A percentile compares a stretch with the other conserved stretches of the same genome.
These are phyloP conservation scores for Plotosus lineatus DNA, from an alignment of 2,113 vertebrate species.

Conservation along the genomic window DNA sequence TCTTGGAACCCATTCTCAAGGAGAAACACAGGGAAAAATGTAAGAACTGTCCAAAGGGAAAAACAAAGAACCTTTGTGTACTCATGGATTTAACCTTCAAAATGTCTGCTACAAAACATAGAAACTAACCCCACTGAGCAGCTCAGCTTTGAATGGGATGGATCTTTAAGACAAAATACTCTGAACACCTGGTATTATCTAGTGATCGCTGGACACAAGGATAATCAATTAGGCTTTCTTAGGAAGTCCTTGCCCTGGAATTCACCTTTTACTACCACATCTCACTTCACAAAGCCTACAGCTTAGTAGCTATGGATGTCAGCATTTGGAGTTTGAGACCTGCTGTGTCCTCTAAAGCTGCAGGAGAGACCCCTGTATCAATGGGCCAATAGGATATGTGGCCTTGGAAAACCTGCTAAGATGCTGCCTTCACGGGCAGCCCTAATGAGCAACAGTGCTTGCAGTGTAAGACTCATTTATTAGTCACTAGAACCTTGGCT, in stretches of 20 bases:
- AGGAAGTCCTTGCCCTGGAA: neutral
- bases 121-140: neutral
- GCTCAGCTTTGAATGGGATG: neutral
- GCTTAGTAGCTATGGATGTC: conserved; percentile 59
- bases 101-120: neutral
- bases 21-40: neutral
- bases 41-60: neutral
- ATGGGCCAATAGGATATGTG: conserved; percentile 56
- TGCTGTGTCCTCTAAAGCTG: conserved; percentile 52
- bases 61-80: neutral
- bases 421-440: conserved; percentile 56
- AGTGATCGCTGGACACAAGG: neutral
- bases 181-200: neutral
- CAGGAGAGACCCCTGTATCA: conserved; percentile 55
- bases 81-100: neutral
- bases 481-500: neutral
- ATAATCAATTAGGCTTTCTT: neutral
- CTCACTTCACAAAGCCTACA: conserved; percentile 63
- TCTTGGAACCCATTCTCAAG: neutral
- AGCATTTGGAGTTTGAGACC: conserved; percentile 62
- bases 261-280: conserved; percentile 17
- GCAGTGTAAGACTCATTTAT: conserved; percentile 7
- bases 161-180: neutral
- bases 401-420: conserved; percentile 57
- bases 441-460: conserved; percentile 69